Conservation (phyloP, 2,888 invertebrate genomes). For the Opisthograptis luteolata region DNA sequence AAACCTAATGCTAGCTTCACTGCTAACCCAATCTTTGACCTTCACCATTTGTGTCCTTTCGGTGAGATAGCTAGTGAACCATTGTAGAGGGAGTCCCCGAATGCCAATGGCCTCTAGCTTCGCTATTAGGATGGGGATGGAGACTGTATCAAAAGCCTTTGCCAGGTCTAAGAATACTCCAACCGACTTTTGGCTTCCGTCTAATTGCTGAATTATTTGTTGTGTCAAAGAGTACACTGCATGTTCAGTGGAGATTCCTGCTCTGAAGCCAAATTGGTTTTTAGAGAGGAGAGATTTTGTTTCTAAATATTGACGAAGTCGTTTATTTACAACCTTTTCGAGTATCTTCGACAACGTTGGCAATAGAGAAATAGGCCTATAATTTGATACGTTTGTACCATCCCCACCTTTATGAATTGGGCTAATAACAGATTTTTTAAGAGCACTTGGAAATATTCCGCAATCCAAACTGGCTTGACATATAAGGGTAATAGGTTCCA, state of each 20-base stretch:
- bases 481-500: not conserved
- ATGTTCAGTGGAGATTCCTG: not conserved
- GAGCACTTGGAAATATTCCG: not conserved
- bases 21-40: no score
- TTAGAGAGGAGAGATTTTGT: not conserved
- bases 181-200: no score
- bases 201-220: not conserved
- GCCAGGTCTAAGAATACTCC: no score
- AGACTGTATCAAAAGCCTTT: no score
- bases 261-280: no score
- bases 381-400: not conserved
- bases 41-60: no score
- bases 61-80: no score
- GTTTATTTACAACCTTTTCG: slow-evolving; percentile 1
- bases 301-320: not conserved
- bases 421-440: slow-evolving; percentile 1
- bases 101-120: no score
- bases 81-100: no score
- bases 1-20: no score
- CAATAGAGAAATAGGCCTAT: not conserved
- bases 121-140: no score
- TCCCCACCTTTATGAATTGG: slow-evolving; percentile 1
- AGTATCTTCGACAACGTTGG: no score
- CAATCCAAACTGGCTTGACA: not conserved
- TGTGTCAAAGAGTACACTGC: not conserved